Conservation (phyloP, 2,797 vertebrate species). For the Spheniscus humboldti region DNA sequence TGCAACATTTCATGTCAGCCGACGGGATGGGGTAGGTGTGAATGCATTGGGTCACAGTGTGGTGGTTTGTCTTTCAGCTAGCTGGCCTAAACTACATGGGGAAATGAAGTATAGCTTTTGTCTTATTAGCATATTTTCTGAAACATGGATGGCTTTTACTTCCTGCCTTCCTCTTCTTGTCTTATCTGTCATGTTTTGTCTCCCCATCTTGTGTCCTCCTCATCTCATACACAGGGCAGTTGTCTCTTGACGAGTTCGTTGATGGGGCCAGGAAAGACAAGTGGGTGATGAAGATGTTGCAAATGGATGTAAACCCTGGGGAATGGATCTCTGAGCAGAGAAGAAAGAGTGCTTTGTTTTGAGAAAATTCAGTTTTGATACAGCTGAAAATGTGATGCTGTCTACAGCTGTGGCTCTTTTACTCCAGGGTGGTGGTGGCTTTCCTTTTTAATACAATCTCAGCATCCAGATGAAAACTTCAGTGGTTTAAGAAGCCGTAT, state of each 20-base stretch:
- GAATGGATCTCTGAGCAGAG: constrained; percentile 86
- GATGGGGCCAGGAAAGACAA: constrained; percentile 90
- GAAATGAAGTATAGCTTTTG: not conserved
- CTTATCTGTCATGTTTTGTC: not conserved
- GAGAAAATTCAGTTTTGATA: not conserved
- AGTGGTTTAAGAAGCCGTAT: not conserved
- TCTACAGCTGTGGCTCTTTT: not conserved
- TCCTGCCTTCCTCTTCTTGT: not conserved
- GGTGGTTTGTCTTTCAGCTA: not conserved
- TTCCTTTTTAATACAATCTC: not conserved
- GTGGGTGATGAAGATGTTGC: constrained; percentile 98
- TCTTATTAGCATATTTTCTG: not conserved
- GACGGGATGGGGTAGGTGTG: not conserved
- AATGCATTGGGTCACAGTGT: rapidly evolving
- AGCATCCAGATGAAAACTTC: not conserved
- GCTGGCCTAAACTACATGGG: not conserved
- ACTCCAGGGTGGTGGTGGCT: not conserved
- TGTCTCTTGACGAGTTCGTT: constrained; percentile 91
- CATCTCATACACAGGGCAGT: constrained; percentile 77
- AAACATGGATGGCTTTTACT: not conserved
- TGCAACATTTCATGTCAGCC: rapidly evolving
- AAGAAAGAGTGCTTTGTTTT: constrained; percentile 76
- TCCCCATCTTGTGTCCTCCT: not conserved
- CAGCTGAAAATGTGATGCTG: not conserved
- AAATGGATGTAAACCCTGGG: constrained; percentile 89